Base-by-base conservation (phyloP, 2,797 vertebrate species). In the Scomberomorus guttatus region DNA sequence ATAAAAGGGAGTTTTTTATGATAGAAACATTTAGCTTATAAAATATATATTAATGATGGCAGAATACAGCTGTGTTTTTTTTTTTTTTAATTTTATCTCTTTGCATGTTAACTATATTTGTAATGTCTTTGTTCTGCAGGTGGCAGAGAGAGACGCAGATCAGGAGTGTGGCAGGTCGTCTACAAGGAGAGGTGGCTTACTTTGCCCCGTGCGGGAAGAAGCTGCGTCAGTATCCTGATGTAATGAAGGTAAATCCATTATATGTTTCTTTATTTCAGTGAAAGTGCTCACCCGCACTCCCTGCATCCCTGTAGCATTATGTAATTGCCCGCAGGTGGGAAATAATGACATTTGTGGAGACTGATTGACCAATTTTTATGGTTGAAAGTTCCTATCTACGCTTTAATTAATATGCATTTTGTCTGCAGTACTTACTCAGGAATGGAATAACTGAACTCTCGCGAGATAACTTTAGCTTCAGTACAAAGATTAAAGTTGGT, bases 391-490 rank as follows among this genome's bases (percentile, higher is more conserved):
- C 11, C 60, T 54, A 18, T 1, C 9, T 46, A 0, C 75, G 29
- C n/a, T 68, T 57, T 75, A 57, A 62, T 86, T 77, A 17, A 54
- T 71, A 25, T 46, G 10, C 7, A 4, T 73, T 64, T 57, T 81
- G 20, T 95, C 94, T 96, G 91, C 96, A 99, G 97, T 98, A 98
- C 95, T 95, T 99, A 90, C 95, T 96, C 92, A 96, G 97, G 95
- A 98, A 97, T 94, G 96, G 97, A 95, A 97, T 98, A 94, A 96
- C 94, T 91, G 95, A 97, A 95, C 97, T 99, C 95, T 96, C 97
- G 87, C 96, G 97, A 87, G 97, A 98, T 92, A 97, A 98, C 95
- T 99, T 99, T 95, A 98, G 97, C 96, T 99, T 99, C 95, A 98
- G 97, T 95, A 96, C 97, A 95, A 99, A 99, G 96, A 96, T 99